Conservation (phyloP, 2,888 invertebrate genomes). For the Chrysodeixis includens region DNA sequence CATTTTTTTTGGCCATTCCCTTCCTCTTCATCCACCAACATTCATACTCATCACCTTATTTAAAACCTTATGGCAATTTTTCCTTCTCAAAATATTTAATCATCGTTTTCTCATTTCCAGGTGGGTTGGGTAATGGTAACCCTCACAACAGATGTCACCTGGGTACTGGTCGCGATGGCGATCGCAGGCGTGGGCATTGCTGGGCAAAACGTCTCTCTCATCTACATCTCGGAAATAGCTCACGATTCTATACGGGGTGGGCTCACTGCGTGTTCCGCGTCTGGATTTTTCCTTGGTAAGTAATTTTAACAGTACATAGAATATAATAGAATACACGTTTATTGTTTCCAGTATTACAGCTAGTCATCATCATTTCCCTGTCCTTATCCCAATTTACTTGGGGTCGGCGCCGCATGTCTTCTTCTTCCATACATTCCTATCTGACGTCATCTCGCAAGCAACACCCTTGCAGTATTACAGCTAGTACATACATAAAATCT, state of each 20-base stretch:
- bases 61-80: background rate
- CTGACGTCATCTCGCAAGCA: too few species aligned
- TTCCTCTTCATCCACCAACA: too few species aligned
- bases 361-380: too few species aligned
- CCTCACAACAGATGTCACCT: conserved; percentile 65
- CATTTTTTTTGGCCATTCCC: too few species aligned
- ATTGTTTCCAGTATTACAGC: too few species aligned
- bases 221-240: conserved; percentile 80
- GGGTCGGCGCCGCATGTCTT: too few species aligned
- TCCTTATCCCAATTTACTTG: too few species aligned
- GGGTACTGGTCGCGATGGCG: conserved; percentile 70
- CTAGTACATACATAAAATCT: too few species aligned
- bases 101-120: conserved; percentile 62
- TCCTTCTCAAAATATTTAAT: background rate
- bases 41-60: too few species aligned
- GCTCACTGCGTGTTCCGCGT: conserved; percentile 72
- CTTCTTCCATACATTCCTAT: too few species aligned
- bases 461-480: too few species aligned
- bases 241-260: conserved; percentile 81
- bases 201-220: conserved; percentile 78
- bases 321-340: too few species aligned
- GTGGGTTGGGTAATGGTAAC: conserved; percentile 77
- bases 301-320: background rate
- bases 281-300: conserved; percentile 73
- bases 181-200: conserved; percentile 78